Base-by-base conservation (phyloP, 2,888 invertebrate species). In the Amiota communis region DNA sequence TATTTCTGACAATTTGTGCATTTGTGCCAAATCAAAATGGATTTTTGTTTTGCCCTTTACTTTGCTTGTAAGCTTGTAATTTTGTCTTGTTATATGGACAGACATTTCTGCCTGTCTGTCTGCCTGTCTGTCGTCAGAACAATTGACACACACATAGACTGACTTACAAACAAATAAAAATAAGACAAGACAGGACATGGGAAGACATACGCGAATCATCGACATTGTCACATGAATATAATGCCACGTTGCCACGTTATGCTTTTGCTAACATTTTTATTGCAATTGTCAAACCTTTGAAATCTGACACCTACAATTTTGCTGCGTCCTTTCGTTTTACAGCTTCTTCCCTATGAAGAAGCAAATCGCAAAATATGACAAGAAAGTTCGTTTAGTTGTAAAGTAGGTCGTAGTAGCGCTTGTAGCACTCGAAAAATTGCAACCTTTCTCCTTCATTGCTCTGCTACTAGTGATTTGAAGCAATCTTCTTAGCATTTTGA, bases 341-440 rank as follows among this genome's bases (percentile, higher is more conserved):
- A 49, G 70, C 74, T 23, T 23, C 12, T 17, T 12, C 59, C n/a
- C 74, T 75, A 79, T 79, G 47, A 56, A 80, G 85, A 83, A 81
- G n/a, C n/a, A 85, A 83, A 83, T 84, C 83, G 83, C 83, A 84
- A 83, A 86, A 86, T 86, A 83, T 83, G 83, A 83, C 83, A 83
- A 86, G 86, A 83, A 83, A 83, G 86, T 83, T 83, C 86, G 86
- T 82, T 82, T 80, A 78, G 70, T 68, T 23, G 71, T 79, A 81
- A 36, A 85, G 78, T 82, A 81, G 86, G 82, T 85, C 84, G 82
- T 59, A 2, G 36, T 36, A 36, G 36, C 36, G 6, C 36, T 36
- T 36, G 36, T 6, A 36, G 36, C 72, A 51, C 15, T 36, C 65
- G 67, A 75, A 64, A 72, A 75, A 77, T 75, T 75, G 79, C 82